Evolutionary conservation across 2,113 vertebrate genomes (phyloP).

Genomic region (Crocuta crocuta): DNA sequence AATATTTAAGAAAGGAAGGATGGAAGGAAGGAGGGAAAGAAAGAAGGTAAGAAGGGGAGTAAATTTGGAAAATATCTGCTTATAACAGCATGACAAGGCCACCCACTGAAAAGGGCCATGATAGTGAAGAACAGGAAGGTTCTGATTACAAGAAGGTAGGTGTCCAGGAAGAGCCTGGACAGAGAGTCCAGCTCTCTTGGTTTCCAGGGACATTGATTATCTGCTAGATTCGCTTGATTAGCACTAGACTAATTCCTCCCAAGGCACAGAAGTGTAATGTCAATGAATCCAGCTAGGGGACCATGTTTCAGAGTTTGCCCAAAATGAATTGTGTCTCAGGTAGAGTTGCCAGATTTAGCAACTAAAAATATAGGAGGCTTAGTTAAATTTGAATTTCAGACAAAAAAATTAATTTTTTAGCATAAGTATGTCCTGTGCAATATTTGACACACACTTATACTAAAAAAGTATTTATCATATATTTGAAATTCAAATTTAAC

Average conservation of each 20-base stretch:
- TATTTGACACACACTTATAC: neutral
- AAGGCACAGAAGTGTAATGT: neutral
- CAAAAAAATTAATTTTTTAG: neutral
- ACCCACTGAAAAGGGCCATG: neutral
- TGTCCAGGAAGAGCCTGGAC: neutral
- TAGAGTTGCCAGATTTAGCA: neutral
- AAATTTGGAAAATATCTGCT: neutral
- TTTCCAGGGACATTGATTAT: neutral
- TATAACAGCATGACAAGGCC: neutral
- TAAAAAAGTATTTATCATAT: neutral
- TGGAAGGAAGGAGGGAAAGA: too few relatives aligned
- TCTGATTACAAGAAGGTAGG: neutral
- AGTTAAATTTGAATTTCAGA: neutral
- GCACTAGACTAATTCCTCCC: neutral
- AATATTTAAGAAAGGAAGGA: neutral
- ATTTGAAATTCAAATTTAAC: constrained; percentile 42
- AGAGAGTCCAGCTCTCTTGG: neutral
- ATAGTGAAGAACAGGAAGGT: neutral
- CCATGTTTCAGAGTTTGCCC: neutral
- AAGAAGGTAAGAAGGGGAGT: neutral
- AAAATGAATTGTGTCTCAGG: neutral
- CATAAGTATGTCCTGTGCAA: neutral
- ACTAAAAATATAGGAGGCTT: neutral
- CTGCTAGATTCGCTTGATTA: neutral
- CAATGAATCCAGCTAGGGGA: neutral